Evolutionary conservation across 1,140 invertebrate species (phyloP).

Genomic region (Manduca sexta): DNA sequence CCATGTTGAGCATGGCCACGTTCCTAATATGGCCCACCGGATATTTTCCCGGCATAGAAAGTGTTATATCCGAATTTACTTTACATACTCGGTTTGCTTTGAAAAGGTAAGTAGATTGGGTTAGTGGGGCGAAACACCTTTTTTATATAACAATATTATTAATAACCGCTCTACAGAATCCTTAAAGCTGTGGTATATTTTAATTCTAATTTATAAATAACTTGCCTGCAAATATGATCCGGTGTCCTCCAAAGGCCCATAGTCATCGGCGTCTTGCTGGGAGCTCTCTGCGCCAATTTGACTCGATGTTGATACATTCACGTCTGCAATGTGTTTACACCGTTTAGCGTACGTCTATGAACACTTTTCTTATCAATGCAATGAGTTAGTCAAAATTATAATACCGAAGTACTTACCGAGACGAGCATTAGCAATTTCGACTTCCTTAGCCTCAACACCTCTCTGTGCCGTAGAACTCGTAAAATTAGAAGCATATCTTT

Average conservation of each 20-base stretch:
- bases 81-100: background rate
- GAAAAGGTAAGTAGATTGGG: background rate
- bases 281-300: background rate
- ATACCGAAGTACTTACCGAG: constrained; percentile 2
- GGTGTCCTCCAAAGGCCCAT: background rate
- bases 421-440: constrained; percentile 11
- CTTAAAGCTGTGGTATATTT: too few species aligned
- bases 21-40: too few species aligned
- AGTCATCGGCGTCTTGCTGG: background rate
- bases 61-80: too few species aligned
- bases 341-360: too few species aligned
- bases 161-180: too few species aligned
- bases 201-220: too few species aligned
- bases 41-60: too few species aligned
- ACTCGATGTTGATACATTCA: too few species aligned
- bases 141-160: too few species aligned
- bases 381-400: background rate
- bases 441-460: constrained; percentile 21
- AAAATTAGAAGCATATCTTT: constrained; percentile 9
- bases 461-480: constrained; percentile 15
- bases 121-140: background rate
- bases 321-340: too few species aligned
- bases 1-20: too few species aligned
- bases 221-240: constrained; percentile 4
- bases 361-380: too few species aligned